Base-by-base conservation (phyloP, 2,113 vertebrate species). In the Tautogolabrus adspersus region DNA sequence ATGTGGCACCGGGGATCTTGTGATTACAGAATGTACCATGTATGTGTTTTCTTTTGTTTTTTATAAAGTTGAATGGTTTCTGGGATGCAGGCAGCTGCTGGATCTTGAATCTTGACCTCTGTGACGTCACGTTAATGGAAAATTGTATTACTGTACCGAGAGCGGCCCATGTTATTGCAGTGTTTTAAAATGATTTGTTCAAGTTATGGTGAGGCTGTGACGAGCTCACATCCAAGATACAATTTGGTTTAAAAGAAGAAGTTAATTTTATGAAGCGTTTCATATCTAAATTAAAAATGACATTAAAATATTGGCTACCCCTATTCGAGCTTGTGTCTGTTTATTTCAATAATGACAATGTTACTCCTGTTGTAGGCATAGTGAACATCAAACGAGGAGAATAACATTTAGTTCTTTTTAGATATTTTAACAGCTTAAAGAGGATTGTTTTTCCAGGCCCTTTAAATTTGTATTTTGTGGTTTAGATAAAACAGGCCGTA, bases 271-370 rank as follows among this genome's bases (percentile, higher is more conserved):
- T 68, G 61, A 84, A 77, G 18, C 6, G 4, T 87, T 90, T 86
- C 59, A 81, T 88, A 88, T 70, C 72, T 70, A 79, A 83, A 82
- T 71, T 72, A 49, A 79, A 69, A 81, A 69, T 66, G 8, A 54
- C 68, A 94, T 85, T 92, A 92, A 92, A 89, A 77, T 37, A 88
- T 89, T 91, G 85, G 65, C 64, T 75, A 73, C 65, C 84, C 86
- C 75, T 46, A 59, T 40, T 2, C 1, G 21, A 2, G 23, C 19
- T 34, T 76, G 58, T 44, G 15, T 42, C 57, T 89, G 11, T 63
- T 60, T 11, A 60, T 19, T n/a, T n/a, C 13, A 59, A 9, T 34
- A 34, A 34, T 34, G 30, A 2, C 30, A 34, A 34, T 34, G 0
- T 34, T 34, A 34, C 30, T 34, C 30, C 30, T 34, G 30, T 34